Conservation (phyloP, 2,888 invertebrate species). For the Norana najaformis region DNA sequence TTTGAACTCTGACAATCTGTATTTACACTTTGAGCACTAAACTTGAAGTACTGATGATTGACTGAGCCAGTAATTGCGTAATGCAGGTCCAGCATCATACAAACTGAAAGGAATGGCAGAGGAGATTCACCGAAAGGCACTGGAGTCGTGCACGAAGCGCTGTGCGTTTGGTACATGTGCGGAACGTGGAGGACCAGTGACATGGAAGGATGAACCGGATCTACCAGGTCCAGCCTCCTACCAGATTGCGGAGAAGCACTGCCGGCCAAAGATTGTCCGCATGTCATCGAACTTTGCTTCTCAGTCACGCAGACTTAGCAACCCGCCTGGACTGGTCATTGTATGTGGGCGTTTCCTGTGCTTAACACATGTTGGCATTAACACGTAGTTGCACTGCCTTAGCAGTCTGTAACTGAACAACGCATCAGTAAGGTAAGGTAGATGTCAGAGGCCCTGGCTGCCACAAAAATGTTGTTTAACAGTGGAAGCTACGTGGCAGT, state of each 20-base stretch:
- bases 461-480: too few species aligned
- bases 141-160: slow-evolving; percentile 59
- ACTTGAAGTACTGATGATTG: too few species aligned
- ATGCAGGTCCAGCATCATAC: slow-evolving; percentile 59
- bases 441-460: too few species aligned
- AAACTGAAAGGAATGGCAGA: slow-evolving; percentile 60
- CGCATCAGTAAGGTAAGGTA: too few species aligned
- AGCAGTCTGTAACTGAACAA: too few species aligned
- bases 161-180: slow-evolving; percentile 62
- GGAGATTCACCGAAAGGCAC: slow-evolving; percentile 60
- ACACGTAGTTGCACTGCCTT: too few species aligned
- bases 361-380: neutral
- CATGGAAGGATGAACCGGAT: slow-evolving; percentile 51
- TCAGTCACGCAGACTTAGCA: neutral
- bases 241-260: slow-evolving; percentile 54
- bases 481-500: too few species aligned
- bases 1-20: too few species aligned
- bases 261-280: slow-evolving; percentile 52
- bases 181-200: slow-evolving; percentile 51
- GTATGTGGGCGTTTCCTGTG: neutral
- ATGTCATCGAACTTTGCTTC: slow-evolving; percentile 57
- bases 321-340: neutral
- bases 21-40: too few species aligned
- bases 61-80: neutral
- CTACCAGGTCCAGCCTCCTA: slow-evolving; percentile 60